Conservation (phyloP, 1,140 invertebrate species). For the Drosophila repleta region DNA sequence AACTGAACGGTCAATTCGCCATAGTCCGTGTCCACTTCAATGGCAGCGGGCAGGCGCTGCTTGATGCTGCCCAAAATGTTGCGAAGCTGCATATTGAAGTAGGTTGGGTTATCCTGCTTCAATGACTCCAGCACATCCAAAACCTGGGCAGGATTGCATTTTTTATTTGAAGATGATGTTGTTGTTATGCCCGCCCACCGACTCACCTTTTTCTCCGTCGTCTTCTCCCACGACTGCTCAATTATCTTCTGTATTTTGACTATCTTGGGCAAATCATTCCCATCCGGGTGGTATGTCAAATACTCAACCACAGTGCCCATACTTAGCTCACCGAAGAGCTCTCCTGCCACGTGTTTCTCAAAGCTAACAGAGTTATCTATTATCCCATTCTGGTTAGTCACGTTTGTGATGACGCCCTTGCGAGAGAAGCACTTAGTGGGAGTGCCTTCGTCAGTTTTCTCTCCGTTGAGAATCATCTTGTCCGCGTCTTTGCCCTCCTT, state of each 20-base stretch:
- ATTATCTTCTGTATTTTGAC: slow-evolving; percentile 55
- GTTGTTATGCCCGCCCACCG: not conserved
- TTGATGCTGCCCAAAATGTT: slow-evolving; percentile 85
- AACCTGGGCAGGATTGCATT: slow-evolving; percentile 8
- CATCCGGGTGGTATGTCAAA: slow-evolving; percentile 33
- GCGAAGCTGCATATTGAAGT: slow-evolving; percentile 84
- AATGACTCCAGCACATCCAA: slow-evolving; percentile 34
- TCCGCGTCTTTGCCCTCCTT: not conserved
- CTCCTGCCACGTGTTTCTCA: slow-evolving; percentile 19
- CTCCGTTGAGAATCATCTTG: not conserved
- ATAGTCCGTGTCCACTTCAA: slow-evolving; percentile 85
- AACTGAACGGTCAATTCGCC: slow-evolving; percentile 85
- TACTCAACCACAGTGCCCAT: slow-evolving; percentile 61
- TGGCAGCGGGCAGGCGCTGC: slow-evolving; percentile 83
- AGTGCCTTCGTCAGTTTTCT: not conserved
- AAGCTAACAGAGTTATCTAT: slow-evolving; percentile 56
- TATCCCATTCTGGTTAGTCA: slow-evolving; percentile 39
- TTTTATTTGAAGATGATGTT: not conserved
- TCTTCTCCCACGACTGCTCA: slow-evolving; percentile 56
- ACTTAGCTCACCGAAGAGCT: slow-evolving; percentile 39
- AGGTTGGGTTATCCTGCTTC: slow-evolving; percentile 66
- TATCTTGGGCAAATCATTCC: slow-evolving; percentile 20
- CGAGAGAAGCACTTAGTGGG: slow-evolving; percentile 8
- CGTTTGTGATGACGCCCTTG: slow-evolving; percentile 56
- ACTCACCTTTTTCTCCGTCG: not conserved